A percentile compares a stretch with the other conserved stretches of the same genome.
Evolutionary conservation across 2,113 vertebrate genomes (phyloP).

Genomic region (Copsychus sechellarum): DNA sequence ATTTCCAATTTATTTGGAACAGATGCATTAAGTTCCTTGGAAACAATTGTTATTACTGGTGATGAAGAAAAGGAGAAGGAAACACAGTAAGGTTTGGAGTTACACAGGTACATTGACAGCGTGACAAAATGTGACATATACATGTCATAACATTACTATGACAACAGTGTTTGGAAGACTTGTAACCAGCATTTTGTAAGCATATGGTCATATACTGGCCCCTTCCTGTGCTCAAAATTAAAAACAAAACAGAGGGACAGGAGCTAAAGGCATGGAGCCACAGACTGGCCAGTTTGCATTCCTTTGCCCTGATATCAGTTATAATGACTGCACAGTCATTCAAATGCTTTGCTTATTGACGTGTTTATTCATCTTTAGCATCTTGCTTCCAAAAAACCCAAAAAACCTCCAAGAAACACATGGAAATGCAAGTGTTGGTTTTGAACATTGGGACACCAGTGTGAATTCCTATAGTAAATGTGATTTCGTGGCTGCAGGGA

Average conservation of each 20-base stretch:
- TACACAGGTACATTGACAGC: not conserved
- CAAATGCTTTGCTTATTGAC: not conserved
- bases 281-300: slow-evolving; percentile 12
- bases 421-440: not conserved
- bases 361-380: not conserved
- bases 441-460: not conserved
- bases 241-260: not conserved
- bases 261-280: slow-evolving; percentile 2
- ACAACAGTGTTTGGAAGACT: not conserved
- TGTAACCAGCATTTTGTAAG: not conserved
- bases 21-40: not conserved
- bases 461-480: not conserved
- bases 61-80: not conserved
- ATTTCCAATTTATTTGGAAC: not conserved
- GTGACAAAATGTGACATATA: not conserved
- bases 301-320: slow-evolving; percentile 25
- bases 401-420: not conserved
- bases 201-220: not conserved
- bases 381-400: not conserved
- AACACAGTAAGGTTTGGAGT: not conserved
- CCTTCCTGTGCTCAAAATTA: slow-evolving; percentile 21
- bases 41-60: not conserved
- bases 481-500: not conserved
- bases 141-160: not conserved
- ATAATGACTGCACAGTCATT: not conserved